A percentile compares a stretch with the other conserved stretches of the same genome.
Conservation (phyloP, 1,140 invertebrate genomes). For the Ladona fulva region DNA sequence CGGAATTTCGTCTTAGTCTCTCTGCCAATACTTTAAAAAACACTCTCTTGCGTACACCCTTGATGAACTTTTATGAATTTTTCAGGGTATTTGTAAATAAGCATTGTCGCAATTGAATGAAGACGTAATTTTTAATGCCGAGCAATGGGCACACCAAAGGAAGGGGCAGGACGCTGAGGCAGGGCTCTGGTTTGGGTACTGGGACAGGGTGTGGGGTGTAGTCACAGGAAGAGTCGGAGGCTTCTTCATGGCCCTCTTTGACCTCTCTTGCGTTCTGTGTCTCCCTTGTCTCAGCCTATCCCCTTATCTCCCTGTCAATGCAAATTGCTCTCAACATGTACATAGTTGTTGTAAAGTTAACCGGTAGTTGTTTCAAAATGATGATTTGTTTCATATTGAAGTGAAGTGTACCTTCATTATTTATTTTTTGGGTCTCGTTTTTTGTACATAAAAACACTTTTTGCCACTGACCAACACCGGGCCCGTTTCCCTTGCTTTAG, state of each 20-base stretch:
- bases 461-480: slow-evolving; percentile 2
- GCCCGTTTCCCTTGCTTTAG: slow-evolving; percentile 2
- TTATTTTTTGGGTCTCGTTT: slow-evolving; percentile 26
- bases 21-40: slow-evolving; percentile 22
- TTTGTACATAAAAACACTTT: slow-evolving; percentile 22
- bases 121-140: neutral
- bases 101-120: slow-evolving; percentile 14
- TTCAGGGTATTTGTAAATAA: slow-evolving; percentile 22
- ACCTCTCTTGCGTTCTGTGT: neutral
- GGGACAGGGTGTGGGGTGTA: too few species aligned
- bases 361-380: slow-evolving; percentile 20
- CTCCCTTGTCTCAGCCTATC: neutral
- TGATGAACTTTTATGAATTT: slow-evolving; percentile 20
- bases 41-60: slow-evolving; percentile 2
- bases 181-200: too few species aligned
- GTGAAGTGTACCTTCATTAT: slow-evolving; percentile 22
- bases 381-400: slow-evolving; percentile 23
- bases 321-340: slow-evolving; percentile 16
- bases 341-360: slow-evolving; percentile 22
- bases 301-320: neutral
- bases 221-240: neutral
- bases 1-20: slow-evolving; percentile 17
- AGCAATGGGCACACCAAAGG: neutral
- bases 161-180: neutral
- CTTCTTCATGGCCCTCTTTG: neutral